Conservation (phyloP, 2,797 vertebrate genomes). For the Tauraco hartlaubi region DNA sequence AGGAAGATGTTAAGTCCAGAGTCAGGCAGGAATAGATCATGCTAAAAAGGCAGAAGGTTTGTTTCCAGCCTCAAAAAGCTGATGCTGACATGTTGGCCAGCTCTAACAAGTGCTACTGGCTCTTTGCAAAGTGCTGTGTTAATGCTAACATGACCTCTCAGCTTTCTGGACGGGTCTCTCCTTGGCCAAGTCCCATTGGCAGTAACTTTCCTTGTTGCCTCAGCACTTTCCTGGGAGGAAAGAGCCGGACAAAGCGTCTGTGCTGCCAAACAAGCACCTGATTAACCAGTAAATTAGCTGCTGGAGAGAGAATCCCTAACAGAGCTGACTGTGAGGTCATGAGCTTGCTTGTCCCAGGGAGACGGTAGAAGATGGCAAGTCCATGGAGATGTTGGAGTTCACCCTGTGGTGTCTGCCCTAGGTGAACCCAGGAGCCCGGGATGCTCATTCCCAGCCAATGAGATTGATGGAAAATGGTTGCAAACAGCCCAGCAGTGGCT, state of each 20-base stretch:
- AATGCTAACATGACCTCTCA: neutral
- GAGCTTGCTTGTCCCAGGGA: neutral
- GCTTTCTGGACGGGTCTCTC: neutral
- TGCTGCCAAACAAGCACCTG: neutral
- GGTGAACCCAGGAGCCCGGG: accelerated
- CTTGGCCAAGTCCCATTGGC: neutral
- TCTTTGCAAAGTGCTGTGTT: neutral
- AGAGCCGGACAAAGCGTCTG: neutral
- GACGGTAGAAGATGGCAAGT: neutral
- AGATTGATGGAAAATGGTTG: neutral
- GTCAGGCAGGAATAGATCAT: neutral
- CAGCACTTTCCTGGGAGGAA: neutral
- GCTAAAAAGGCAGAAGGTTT: neutral
- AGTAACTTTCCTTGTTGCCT: neutral
- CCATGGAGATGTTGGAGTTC: neutral
- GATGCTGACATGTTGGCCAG: neutral
- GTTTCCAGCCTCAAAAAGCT: neutral
- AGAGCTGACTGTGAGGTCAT: neutral
- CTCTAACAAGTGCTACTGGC: neutral
- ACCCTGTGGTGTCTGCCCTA: accelerated
- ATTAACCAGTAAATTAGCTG: neutral
- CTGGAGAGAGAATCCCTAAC: neutral
- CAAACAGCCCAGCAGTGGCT: neutral
- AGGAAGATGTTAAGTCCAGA: neutral
- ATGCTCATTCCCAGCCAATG: neutral